phyloP scores from a whole-genome alignment of 2,888 invertebrate genomes.

The Hypena proboscidalis region DNA sequence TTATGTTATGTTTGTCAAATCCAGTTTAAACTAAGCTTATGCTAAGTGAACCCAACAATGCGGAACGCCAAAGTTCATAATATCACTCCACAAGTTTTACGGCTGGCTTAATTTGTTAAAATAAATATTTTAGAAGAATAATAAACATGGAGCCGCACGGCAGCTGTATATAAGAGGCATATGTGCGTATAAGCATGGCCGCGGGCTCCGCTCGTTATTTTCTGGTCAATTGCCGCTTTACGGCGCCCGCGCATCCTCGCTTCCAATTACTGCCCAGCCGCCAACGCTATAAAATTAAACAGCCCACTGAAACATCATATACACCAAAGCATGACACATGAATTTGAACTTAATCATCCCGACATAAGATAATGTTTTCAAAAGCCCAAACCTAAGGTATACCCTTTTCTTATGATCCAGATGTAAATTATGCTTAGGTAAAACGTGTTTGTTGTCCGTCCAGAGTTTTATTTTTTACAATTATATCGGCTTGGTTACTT shows the following conservation, averaged over 20 bases:
- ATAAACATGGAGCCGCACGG: slow-evolving; percentile 67
- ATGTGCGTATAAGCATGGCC: slow-evolving; percentile 61
- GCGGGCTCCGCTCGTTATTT: slow-evolving; percentile 80
- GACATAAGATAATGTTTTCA: slow-evolving; percentile 8
- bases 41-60: neutral
- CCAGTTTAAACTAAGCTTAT: no score
- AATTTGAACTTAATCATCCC: slow-evolving; percentile 39
- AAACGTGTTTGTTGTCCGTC: slow-evolving; percentile 82
- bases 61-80: neutral
- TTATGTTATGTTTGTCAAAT: no score
- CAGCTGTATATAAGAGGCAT: slow-evolving; percentile 75
- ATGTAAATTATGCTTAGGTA: slow-evolving; percentile 84
- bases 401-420: slow-evolving; percentile 37
- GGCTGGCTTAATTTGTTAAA: slow-evolving; percentile 47
- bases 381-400: slow-evolving; percentile 7
- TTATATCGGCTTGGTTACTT: slow-evolving; percentile 82
- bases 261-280: slow-evolving; percentile 83
- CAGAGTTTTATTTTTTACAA: slow-evolving; percentile 83
- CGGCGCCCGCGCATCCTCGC: slow-evolving; percentile 83
- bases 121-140: slow-evolving; percentile 59
- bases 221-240: slow-evolving; percentile 85
- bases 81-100: neutral
- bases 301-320: slow-evolving; percentile 46
- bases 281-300: slow-evolving; percentile 75
- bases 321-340: slow-evolving; percentile 5